These are phyloP conservation scores for Parapristionchus giblindavisi DNA, from an alignment of 2,888 invertebrate species.

Conservation along the genomic window DNA sequence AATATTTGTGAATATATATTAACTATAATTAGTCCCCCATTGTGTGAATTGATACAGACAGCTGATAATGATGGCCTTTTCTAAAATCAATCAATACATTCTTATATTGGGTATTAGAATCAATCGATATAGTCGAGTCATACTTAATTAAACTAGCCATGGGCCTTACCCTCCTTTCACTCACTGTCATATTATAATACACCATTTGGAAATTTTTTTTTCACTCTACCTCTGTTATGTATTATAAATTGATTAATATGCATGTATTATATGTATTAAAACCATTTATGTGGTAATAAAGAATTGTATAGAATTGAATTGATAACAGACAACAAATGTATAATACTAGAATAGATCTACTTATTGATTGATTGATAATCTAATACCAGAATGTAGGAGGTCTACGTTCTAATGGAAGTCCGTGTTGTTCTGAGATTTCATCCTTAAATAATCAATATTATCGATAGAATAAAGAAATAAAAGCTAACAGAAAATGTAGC, in stretches of 20 bases:
- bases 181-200: too few relatives aligned
- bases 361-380: neutral
- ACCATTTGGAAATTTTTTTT: too few relatives aligned
- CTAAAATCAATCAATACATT: neutral
- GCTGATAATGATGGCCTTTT: constrained; percentile 46
- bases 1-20: constrained; percentile 90
- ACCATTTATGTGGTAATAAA: too few relatives aligned
- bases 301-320: constrained; percentile 12
- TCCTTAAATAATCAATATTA: constrained; percentile 8
- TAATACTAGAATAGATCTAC: neutral
- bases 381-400: constrained; percentile 27
- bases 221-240: too few relatives aligned
- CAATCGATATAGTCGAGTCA: too few relatives aligned
- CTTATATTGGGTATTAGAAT: too few relatives aligned
- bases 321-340: constrained; percentile 5
- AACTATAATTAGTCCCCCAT: constrained; percentile 82
- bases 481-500: constrained; percentile 65
- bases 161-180: too few relatives aligned
- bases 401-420: neutral
- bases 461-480: neutral
- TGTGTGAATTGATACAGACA: constrained; percentile 48
- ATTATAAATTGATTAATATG: too few relatives aligned
- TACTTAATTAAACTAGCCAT: too few relatives aligned
- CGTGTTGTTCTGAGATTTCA: constrained; percentile 24
- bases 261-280: too few relatives aligned